Evolutionary conservation across 2,113 vertebrate species (phyloP).

Genomic region (Tinamus guttatus): DNA sequence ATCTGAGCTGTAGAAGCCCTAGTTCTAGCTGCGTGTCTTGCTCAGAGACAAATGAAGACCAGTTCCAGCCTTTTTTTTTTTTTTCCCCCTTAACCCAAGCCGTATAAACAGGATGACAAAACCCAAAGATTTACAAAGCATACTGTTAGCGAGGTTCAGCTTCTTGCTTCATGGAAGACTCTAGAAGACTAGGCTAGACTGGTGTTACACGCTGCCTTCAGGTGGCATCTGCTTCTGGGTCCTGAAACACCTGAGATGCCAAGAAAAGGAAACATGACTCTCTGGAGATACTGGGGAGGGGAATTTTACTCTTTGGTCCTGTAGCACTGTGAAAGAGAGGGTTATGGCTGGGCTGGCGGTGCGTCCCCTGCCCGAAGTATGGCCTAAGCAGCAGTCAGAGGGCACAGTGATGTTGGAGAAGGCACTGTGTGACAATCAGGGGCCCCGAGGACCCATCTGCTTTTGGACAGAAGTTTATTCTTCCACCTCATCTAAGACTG

Average conservation of each 20-base stretch:
- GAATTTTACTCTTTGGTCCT: not conserved
- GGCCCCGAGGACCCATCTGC: not conserved
- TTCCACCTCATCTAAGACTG: not conserved
- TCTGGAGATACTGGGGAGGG: not conserved
- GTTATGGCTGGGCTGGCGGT: not conserved
- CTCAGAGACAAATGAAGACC: not conserved
- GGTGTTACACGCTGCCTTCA: not conserved
- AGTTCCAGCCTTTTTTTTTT: not conserved
- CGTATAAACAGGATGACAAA: not conserved
- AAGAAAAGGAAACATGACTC: rapidly evolving
- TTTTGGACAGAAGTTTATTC: not conserved
- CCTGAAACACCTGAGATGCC: not conserved
- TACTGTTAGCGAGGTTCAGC: not conserved
- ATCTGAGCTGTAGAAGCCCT: not conserved
- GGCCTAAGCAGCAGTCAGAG: not conserved
- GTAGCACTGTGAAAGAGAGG: not conserved
- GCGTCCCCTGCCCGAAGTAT: rapidly evolving
- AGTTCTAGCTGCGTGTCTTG: not conserved
- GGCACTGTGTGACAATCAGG: not conserved
- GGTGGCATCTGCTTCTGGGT: not conserved
- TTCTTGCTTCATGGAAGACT: not conserved
- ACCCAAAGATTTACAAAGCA: not conserved
- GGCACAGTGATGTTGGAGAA: not conserved
- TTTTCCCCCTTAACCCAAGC: not conserved
- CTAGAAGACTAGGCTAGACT: not conserved